Conservation (phyloP, 2,888 invertebrate genomes). For the Nipponacmea schrenckii region DNA sequence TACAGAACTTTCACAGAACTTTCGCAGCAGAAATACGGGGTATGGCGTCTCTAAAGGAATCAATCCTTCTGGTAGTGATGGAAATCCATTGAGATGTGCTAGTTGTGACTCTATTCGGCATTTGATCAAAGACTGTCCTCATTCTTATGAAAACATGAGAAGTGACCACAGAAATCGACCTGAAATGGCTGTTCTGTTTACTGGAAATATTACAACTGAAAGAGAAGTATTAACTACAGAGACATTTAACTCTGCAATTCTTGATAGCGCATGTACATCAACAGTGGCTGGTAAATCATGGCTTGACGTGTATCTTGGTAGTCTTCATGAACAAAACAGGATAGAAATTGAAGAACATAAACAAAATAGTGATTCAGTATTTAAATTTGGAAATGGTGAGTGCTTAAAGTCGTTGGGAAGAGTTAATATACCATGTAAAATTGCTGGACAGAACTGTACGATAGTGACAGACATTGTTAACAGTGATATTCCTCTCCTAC, state of each 20-base stretch:
- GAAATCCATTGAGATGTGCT: not conserved
- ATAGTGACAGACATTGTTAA: not conserved
- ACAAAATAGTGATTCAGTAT: no score
- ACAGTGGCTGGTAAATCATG: constrained; percentile 12
- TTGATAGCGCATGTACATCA: constrained; percentile 14
- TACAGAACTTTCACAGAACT: no score
- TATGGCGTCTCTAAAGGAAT: not conserved
- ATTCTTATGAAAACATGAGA: not conserved
- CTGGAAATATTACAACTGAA: not conserved
- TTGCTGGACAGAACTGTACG: not conserved
- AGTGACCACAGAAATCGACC: not conserved
- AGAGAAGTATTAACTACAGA: constrained; percentile 2
- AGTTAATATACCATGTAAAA: not conserved
- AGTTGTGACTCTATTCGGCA: not conserved
- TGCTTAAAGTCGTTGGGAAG: not conserved
- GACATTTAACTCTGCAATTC: constrained; percentile 11
- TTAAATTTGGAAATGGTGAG: not conserved
- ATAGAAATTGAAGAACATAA: no score
- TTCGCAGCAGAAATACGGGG: no score
- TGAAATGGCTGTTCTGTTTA: not conserved
- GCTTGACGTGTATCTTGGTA: no score
- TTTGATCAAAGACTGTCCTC: not conserved
- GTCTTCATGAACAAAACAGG: no score
- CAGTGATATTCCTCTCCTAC: no score
- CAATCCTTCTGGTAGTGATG: not conserved